Percentiles rank a stretch among this genome's conserved stretches.
Evolutionary conservation across 2,888 invertebrate species (phyloP).

Genomic region (Pteria penguin): DNA sequence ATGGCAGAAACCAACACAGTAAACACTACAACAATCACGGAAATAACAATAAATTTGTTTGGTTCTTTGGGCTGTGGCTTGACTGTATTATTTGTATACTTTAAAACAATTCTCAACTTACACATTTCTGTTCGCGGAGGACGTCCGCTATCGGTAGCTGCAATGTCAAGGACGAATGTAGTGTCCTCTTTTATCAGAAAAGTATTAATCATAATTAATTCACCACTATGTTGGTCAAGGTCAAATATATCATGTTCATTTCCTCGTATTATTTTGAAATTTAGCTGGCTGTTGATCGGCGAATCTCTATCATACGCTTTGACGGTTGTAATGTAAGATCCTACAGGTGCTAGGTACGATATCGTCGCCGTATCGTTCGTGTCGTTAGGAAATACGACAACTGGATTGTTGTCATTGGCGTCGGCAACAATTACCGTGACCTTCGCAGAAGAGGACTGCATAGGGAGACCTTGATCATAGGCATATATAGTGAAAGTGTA

Average conservation of each 20-base stretch:
- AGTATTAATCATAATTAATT: conserved; percentile 53
- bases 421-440: conserved; percentile 96
- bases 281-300: conserved; percentile 93
- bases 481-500: conserved; percentile 93
- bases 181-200: conserved; percentile 52
- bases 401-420: conserved; percentile 96
- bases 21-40: conserved; percentile 42
- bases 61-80: conserved; percentile 5
- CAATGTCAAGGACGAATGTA: conserved; percentile 39
- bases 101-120: conserved; percentile 41
- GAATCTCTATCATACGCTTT: conserved; percentile 94
- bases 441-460: conserved; percentile 89
- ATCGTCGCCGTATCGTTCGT: conserved; percentile 65
- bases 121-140: conserved; percentile 39
- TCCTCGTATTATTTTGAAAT: conserved; percentile 91
- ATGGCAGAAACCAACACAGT: conserved; percentile 49
- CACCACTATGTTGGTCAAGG: conserved; percentile 52
- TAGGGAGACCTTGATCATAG: conserved; percentile 85
- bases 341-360: conserved; percentile 61
- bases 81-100: conserved; percentile 51
- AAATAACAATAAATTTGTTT: conserved; percentile 36
- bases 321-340: conserved; percentile 82
- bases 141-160: conserved; percentile 55
- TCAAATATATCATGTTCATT: conserved; percentile 83
- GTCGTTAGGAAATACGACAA: conserved; percentile 67